Percentiles rank a stretch among this genome's conserved stretches.
Evolutionary conservation across 2,888 invertebrate genomes (phyloP).

Genomic region (Amphipyra berbera): DNA sequence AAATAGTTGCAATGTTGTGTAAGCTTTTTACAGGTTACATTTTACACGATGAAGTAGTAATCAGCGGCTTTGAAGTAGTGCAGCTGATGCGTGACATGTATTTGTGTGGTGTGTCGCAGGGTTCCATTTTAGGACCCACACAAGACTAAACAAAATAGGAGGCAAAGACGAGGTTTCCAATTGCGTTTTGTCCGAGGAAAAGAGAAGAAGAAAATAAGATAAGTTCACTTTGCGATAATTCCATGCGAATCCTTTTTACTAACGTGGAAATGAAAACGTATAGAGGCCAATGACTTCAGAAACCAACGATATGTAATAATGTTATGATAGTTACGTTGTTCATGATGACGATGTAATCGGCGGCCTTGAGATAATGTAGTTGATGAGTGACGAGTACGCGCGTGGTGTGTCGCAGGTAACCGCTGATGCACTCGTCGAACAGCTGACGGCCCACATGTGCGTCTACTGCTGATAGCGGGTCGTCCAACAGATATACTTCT

Average conservation of each 20-base stretch:
- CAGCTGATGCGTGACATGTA: constrained; percentile 96
- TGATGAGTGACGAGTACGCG: constrained; percentile 96
- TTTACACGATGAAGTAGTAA: constrained; percentile 90
- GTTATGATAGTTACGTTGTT: constrained; percentile 72
- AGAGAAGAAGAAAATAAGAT: no score
- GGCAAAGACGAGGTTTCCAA: no score
- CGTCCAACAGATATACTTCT: constrained; percentile 94
- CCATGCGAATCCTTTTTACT: no score
- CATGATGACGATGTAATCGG: constrained; percentile 90
- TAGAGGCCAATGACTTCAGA: no score
- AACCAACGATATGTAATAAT: no score
- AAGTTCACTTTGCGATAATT: no score
- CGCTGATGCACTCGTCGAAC: constrained; percentile 93
- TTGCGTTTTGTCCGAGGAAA: no score
- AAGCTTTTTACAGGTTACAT: constrained; percentile 60
- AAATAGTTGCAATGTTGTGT: constrained; percentile 9
- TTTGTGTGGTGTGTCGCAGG: constrained; percentile 92
- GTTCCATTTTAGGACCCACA: constrained; percentile 72
- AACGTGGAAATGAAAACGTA: no score
- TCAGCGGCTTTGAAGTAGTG: constrained; percentile 90
- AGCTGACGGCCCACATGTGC: constrained; percentile 93
- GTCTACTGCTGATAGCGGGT: constrained; percentile 95
- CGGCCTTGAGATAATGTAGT: constrained; percentile 91
- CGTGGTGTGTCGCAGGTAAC: constrained; percentile 92
- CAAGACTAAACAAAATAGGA: no score